phyloP scores from a whole-genome alignment of 2,888 invertebrate genomes.

The Ariolimax columbianus region DNA sequence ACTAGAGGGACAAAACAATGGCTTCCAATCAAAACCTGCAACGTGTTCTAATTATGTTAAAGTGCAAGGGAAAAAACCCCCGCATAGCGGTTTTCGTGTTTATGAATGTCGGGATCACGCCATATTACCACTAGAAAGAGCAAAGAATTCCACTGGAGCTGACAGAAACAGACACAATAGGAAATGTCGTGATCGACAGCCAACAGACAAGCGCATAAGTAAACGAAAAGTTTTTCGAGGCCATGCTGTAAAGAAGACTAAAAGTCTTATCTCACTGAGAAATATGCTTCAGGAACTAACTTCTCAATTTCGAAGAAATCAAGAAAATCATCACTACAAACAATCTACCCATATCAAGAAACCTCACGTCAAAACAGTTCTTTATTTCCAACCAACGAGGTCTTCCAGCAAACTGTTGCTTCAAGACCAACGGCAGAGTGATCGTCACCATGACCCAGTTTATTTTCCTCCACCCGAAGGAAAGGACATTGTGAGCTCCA shows the following conservation, averaged over 20 bases:
- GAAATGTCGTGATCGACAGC: neutral
- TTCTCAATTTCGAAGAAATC: neutral
- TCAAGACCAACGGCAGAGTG: neutral
- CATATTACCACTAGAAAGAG: neutral
- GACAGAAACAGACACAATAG: neutral
- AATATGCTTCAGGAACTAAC: conserved; percentile 34
- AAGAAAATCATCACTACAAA: neutral
- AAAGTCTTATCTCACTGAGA: conserved; percentile 34
- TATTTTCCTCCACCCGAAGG: neutral
- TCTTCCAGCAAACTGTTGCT: neutral
- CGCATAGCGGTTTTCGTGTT: neutral
- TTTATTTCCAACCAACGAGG: neutral
- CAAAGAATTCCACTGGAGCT: neutral
- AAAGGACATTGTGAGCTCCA: neutral
- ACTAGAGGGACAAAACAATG: neutral
- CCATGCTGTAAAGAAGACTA: conserved; percentile 19
- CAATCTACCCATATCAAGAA: neutral
- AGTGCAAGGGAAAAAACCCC: neutral
- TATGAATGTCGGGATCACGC: neutral
- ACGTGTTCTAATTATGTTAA: neutral
- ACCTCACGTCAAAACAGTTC: neutral
- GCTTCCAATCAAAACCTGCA: neutral
- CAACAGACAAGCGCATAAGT: neutral
- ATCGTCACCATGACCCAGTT: neutral
- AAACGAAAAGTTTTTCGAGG: neutral